Percentiles rank a stretch among this genome's conserved stretches.
Evolutionary conservation across 1,140 invertebrate species (phyloP).

Genomic region (Drosophila melanica): DNA sequence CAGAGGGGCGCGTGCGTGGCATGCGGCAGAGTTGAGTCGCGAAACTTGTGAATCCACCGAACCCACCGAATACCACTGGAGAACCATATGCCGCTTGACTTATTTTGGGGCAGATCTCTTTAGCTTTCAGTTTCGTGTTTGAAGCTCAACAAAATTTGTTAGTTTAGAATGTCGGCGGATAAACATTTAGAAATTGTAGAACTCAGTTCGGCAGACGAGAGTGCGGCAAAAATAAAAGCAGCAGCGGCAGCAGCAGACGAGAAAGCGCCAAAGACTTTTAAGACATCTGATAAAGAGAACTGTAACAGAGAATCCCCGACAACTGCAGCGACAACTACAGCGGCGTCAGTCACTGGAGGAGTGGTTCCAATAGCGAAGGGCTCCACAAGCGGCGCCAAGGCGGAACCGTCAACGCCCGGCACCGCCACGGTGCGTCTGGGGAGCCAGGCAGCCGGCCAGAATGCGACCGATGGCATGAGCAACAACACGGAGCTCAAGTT

Average conservation of each 20-base stretch:
- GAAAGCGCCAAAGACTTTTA: constrained; percentile 44
- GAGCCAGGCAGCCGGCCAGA: constrained; percentile 20
- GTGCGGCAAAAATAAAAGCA: constrained; percentile 38
- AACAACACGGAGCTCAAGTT: constrained; percentile 52
- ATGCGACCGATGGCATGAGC: constrained; percentile 46
- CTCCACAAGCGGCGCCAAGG: constrained; percentile 16
- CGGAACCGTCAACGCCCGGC: constrained; percentile 29
- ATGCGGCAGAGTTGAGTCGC: constrained; percentile 20
- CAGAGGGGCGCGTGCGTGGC: constrained; percentile 52
- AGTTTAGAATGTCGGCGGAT: constrained; percentile 64
- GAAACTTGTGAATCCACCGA: background rate
- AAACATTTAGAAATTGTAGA: constrained; percentile 64
- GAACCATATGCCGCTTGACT: background rate
- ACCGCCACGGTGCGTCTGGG: constrained; percentile 23
- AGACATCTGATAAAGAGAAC: constrained; percentile 64
- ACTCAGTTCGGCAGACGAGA: constrained; percentile 48
- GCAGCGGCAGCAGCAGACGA: constrained; percentile 34
- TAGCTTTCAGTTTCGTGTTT: constrained; percentile 24
- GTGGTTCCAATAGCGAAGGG: constrained; percentile 8
- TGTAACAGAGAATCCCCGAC: constrained; percentile 8
- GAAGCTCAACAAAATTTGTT: constrained; percentile 41
- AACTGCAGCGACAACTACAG: constrained; percentile 1
- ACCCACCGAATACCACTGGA: background rate
- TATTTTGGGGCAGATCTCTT: background rate
- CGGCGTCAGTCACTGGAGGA: constrained; percentile 7